Evolutionary conservation across 2,888 invertebrate genomes (phyloP).

Genomic region (Actias luna): DNA sequence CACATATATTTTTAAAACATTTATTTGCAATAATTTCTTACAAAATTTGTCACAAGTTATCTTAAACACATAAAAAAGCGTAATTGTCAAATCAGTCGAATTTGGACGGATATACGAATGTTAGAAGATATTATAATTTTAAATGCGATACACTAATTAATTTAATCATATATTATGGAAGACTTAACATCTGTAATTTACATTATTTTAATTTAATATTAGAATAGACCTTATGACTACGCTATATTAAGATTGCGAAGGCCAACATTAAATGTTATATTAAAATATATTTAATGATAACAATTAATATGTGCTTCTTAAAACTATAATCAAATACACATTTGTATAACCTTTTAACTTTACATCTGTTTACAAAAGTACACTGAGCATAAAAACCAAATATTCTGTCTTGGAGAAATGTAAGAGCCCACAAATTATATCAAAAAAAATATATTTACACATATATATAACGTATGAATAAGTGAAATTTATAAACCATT

Average conservation of each 20-base stretch:
- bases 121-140: too few relatives aligned
- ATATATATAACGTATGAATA: too few relatives aligned
- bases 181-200: slow-evolving; percentile 40
- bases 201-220: slow-evolving; percentile 33
- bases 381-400: too few relatives aligned
- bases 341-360: too few relatives aligned
- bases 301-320: too few relatives aligned
- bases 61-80: slow-evolving; percentile 50
- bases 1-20: slow-evolving; percentile 40
- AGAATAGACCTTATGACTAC: neutral
- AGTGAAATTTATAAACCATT: too few relatives aligned
- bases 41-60: slow-evolving; percentile 44
- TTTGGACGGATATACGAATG: slow-evolving; percentile 61
- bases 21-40: slow-evolving; percentile 49
- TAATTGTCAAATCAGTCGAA: slow-evolving; percentile 66
- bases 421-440: too few relatives aligned
- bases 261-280: neutral
- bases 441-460: too few relatives aligned
- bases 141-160: slow-evolving; percentile 12
- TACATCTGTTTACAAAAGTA: too few relatives aligned
- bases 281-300: neutral
- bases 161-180: slow-evolving; percentile 35
- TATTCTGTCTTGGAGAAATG: too few relatives aligned
- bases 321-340: too few relatives aligned
- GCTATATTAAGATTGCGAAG: neutral